Percentiles rank a stretch among this genome's conserved stretches.
phyloP scores from a whole-genome alignment of 2,113 vertebrate genomes.

The Strix uralensis region DNA sequence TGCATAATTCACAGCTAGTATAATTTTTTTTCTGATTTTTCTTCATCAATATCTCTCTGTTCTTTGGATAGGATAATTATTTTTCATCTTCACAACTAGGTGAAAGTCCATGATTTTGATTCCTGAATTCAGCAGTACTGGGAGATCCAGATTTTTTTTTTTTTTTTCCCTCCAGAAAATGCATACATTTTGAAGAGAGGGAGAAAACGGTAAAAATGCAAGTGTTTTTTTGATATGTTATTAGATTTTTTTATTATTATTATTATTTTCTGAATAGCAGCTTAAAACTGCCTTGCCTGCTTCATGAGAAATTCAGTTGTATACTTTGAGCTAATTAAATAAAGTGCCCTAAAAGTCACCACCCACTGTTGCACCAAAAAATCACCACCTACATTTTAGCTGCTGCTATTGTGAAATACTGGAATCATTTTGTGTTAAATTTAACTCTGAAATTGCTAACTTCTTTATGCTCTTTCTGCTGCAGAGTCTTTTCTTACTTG shows the following conservation, averaged over 20 bases:
- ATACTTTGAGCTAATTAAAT: background rate
- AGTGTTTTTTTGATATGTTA: background rate
- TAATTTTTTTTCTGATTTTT: background rate
- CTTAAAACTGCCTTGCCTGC: background rate
- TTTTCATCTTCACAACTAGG: background rate
- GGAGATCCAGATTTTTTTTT: background rate
- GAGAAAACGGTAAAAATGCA: background rate
- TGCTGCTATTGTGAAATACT: background rate
- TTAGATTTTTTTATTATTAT: background rate
- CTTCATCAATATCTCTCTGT: background rate
- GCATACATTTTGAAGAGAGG: background rate
- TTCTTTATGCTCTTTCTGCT: background rate
- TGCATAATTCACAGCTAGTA: background rate
- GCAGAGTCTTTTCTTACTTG: background rate
- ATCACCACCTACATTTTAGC: constrained; percentile 9
- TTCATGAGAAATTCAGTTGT: background rate
- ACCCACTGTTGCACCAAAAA: background rate
- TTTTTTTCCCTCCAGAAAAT: background rate
- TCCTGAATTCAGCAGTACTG: background rate
- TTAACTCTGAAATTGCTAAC: background rate
- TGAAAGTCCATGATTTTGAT: background rate
- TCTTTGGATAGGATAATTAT: background rate
- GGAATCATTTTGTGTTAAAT: constrained; percentile 1
- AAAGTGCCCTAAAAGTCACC: background rate
- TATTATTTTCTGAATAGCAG: background rate